Percentiles rank a stretch among this genome's conserved stretches.
Conservation (phyloP, 2,113 vertebrate genomes). For the Excalfactoria chinensis region DNA sequence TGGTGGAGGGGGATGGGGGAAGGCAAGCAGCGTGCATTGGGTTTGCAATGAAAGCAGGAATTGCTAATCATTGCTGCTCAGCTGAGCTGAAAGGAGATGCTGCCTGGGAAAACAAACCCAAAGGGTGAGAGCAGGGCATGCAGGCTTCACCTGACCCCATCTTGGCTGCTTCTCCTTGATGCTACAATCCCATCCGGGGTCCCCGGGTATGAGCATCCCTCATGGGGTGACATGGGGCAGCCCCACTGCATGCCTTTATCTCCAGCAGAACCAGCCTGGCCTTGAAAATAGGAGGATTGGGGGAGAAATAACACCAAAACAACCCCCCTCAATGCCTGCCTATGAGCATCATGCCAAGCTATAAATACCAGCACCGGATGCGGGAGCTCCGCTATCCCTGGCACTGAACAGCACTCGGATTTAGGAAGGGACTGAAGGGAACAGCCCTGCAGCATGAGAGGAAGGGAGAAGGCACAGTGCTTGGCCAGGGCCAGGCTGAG, state of each 20-base stretch:
- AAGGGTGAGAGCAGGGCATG: background rate
- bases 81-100: slow-evolving; percentile 15
- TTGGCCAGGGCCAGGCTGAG: background rate
- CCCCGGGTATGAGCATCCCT: background rate
- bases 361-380: background rate
- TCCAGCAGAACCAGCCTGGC: background rate
- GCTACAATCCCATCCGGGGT: background rate
- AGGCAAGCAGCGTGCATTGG: background rate
- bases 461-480: background rate
- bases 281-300: background rate
- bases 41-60: background rate
- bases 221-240: rapidly evolving
- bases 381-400: background rate
- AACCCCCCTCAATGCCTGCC: background rate
- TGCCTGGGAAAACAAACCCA: background rate
- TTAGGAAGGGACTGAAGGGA: background rate
- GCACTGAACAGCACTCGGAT: background rate
- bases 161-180: background rate
- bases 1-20: background rate
- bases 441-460: background rate
- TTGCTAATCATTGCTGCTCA: slow-evolving; percentile 37
- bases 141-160: background rate
- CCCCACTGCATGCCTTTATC: background rate
- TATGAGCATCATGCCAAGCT: background rate
- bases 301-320: background rate